A percentile compares a stretch with the other conserved stretches of the same genome.
phyloP scores from a whole-genome alignment of 2,113 vertebrate genomes.

The Nanger granti region DNA sequence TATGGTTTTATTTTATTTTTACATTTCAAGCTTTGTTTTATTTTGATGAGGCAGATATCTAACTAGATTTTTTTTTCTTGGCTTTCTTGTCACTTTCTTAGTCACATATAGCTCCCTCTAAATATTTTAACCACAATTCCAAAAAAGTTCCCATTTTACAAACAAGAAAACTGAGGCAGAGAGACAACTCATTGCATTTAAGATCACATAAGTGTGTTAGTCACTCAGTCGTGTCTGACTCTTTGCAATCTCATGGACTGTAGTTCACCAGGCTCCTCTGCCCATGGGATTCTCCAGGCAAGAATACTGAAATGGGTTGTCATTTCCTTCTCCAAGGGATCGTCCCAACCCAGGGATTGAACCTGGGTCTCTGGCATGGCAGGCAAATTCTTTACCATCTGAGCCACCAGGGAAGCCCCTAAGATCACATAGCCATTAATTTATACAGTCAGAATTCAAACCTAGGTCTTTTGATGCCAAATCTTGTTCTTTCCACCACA shows the following conservation, averaged over 20 bases:
- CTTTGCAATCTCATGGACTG: not conserved
- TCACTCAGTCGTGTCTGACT: not conserved
- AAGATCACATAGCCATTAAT: not conserved
- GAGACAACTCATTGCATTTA: not conserved
- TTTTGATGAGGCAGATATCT: not conserved
- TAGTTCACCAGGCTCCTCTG: not conserved
- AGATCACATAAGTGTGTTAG: not conserved
- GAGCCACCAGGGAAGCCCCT: not conserved
- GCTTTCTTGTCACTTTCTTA: conserved; percentile 8
- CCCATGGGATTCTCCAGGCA: not conserved
- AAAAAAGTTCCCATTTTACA: not conserved
- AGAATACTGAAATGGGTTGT: not conserved
- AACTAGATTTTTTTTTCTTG: not conserved
- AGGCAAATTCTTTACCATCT: not conserved
- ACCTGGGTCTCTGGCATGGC: not conserved
- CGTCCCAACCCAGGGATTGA: not conserved
- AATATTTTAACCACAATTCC: not conserved
- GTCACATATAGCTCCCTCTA: not conserved
- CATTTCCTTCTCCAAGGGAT: not conserved
- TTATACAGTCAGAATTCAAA: not conserved
- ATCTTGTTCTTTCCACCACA: not conserved
- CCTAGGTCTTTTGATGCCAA: not conserved
- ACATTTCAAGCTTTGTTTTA: conserved; percentile 19
- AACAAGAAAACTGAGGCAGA: conserved; percentile 14
- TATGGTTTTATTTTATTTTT: not conserved